Base-by-base conservation (phyloP, 2,113 vertebrate species). In the Osmerus eperlanus region DNA sequence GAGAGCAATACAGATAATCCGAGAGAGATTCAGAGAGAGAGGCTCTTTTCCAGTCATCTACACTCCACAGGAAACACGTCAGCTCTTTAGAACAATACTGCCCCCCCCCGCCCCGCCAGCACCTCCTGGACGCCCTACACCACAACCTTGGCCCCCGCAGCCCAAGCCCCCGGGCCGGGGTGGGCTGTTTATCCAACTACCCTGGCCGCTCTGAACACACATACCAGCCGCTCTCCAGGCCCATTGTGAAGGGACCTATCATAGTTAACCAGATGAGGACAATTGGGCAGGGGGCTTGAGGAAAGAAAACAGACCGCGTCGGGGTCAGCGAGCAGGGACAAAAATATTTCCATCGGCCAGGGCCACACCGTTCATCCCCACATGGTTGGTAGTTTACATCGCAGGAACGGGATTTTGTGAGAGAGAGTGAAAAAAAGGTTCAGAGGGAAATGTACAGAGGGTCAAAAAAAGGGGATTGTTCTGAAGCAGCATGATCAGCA, bases 161-260 rank as follows among this genome's bases (percentile, higher is more conserved):
- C 14, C 25, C 3, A 13, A 4, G 15, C 8, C 4, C 61, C 29
- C 3, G 18, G 5, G 6, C 15, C 13, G 19, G 60, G 78, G 7
- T 13, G 23, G 62, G 23, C 56, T 25, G 86, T 86, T 89, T 83
- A 72, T 78, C 11, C 78, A 83, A 80, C 55, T 3, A 1, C 25
- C 29, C 65, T n/a, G 32, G 36, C 36, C 21, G 68, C 55, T 28
- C 51, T 82, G 72, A 85, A 83, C 84, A 80, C 78, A 82, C 82
- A 82, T 65, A 75, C 63, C 83, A 77, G 80, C 6, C 13, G 79
- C 32, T 74, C 79, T 52, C 2, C 74, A 66, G 68, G 78, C 74
- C 72, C 78, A 68, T 72, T 81, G 71, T 80, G 25, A 55, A 66
- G 70, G 52, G 62, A 63, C 66, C 65, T 76, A 64, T 76, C 80